Conservation (phyloP, 2,888 invertebrate genomes). For the Thelaira solivaga region DNA sequence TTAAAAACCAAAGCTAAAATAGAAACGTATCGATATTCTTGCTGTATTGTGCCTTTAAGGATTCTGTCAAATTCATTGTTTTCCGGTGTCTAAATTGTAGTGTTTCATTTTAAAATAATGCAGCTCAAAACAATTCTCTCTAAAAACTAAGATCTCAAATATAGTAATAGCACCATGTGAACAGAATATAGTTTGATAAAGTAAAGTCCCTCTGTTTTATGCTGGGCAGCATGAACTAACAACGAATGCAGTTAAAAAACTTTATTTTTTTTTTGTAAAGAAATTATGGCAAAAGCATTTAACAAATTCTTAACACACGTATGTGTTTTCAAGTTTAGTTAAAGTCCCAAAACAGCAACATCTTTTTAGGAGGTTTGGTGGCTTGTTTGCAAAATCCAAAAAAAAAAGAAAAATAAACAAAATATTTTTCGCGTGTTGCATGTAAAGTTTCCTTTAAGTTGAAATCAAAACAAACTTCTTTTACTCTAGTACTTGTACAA, state of each 20-base stretch:
- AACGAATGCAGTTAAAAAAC: not conserved
- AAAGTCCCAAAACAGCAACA: slow-evolving; percentile 51
- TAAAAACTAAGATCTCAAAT: slow-evolving; percentile 61
- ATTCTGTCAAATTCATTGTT: slow-evolving; percentile 76
- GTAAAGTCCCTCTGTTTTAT: slow-evolving; percentile 22
- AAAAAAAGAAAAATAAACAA: too few species aligned
- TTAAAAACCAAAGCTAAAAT: not conserved
- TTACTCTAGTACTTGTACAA: too few species aligned
- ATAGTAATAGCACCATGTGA: slow-evolving; percentile 64
- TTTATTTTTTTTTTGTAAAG: not conserved
- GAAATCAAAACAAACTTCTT: too few species aligned
- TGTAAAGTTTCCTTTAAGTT: slow-evolving; percentile 42
- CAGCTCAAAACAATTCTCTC: slow-evolving; percentile 4
- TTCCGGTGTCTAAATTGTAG: slow-evolving; percentile 76
- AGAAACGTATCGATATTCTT: slow-evolving; percentile 43
- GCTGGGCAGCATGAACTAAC: not conserved
- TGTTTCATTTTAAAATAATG: slow-evolving; percentile 62
- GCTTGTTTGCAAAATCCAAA: slow-evolving; percentile 20
- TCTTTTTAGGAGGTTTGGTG: slow-evolving; percentile 58
- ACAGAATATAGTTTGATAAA: slow-evolving; percentile 64
- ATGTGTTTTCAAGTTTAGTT: slow-evolving; percentile 39
- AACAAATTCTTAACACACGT: slow-evolving; percentile 55
- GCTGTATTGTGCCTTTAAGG: slow-evolving; percentile 68
- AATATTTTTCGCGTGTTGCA: slow-evolving; percentile 55
- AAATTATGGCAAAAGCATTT: slow-evolving; percentile 21